These are phyloP conservation scores for Coregonus sp. DNA, from an alignment of 2,797 vertebrate species.

Conservation along the genomic window DNA sequence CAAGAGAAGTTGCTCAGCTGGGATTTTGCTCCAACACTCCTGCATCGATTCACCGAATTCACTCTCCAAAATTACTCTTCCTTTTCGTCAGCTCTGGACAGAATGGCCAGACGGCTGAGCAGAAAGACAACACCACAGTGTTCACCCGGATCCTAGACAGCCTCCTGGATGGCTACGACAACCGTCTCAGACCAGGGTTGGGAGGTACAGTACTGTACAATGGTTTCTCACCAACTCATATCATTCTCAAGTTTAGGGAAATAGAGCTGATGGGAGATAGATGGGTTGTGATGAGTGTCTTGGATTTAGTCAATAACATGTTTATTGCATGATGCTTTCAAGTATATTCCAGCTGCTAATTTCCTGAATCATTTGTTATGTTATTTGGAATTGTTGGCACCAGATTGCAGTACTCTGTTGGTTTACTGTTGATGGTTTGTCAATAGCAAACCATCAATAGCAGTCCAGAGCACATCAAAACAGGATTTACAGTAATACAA, in stretches of 20 bases:
- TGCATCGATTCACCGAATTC: conserved; percentile 19
- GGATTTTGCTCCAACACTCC: conserved; percentile 6
- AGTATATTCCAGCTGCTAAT: not conserved
- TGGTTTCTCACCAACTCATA: not conserved
- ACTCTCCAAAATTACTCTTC: conserved; percentile 52
- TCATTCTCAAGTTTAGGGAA: not conserved
- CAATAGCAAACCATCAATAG: not conserved
- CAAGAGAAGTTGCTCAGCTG: conserved; percentile 1
- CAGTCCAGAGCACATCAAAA: not conserved
- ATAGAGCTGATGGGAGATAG: not conserved
- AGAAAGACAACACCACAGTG: conserved; percentile 97
- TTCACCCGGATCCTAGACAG: conserved; percentile 98
- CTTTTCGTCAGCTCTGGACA: conserved; percentile 80
- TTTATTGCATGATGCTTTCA: not conserved
- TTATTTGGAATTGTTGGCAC: not conserved
- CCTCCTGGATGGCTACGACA: conserved; percentile 97
- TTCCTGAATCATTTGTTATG: not conserved
- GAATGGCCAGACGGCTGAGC: conserved; percentile 87
- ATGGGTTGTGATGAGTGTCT: not conserved
- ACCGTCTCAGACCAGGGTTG: conserved; percentile 93
- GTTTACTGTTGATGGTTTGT: not conserved
- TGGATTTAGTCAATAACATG: not conserved
- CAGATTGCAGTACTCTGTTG: not conserved
- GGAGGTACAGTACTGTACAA: conserved; percentile 80
- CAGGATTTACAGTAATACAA: too few relatives aligned